These are phyloP conservation scores for Galaxea fascicularis DNA, from an alignment of 92 coral and sea anemone genomes.

Conservation along the genomic window DNA sequence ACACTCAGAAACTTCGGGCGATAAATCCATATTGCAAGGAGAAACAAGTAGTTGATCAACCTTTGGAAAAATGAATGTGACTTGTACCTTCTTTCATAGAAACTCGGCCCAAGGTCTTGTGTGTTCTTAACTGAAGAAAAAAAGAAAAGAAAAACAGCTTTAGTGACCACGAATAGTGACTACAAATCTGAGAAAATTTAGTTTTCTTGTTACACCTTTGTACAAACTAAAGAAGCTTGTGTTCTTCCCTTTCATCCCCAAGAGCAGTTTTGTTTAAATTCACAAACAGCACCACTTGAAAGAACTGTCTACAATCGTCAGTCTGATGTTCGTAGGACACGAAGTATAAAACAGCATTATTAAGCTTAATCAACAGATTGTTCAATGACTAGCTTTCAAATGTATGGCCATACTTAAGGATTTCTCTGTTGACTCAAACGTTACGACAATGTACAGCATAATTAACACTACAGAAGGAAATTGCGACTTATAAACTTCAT, in stretches of 20 bases:
- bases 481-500: neutral
- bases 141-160: neutral
- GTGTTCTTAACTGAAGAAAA: conserved; percentile 83
- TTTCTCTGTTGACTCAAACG: neutral
- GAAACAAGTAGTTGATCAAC: neutral
- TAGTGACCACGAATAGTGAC: neutral
- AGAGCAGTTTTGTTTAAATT: no score
- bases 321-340: neutral
- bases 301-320: neutral
- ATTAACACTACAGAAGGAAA: neutral
- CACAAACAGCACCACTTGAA: neutral
- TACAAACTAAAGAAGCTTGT: no score
- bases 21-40: neutral
- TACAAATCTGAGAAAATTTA: no score
- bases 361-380: no score
- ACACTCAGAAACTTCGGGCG: neutral
- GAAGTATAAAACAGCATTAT: no score
- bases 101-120: conserved; percentile 87
- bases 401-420: neutral
- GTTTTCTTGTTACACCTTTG: no score
- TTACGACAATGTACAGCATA: neutral
- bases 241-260: no score
- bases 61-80: neutral
- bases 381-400: neutral
- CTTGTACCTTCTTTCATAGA: conserved; percentile 87